Conservation (phyloP, 2,888 invertebrate species). For the Ectemnius lituratus region DNA sequence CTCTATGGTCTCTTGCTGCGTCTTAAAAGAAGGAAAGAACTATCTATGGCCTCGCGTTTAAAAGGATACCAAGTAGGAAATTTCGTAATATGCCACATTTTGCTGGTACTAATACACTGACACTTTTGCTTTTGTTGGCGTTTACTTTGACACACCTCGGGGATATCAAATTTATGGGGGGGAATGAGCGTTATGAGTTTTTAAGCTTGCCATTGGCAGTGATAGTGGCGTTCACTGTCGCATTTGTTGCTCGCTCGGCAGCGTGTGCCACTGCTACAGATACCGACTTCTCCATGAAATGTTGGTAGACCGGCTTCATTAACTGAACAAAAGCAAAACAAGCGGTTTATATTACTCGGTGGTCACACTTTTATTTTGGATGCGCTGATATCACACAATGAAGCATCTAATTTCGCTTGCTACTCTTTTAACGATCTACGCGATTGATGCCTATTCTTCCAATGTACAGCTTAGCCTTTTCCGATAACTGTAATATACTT, state of each 20-base stretch:
- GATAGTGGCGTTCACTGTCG: conserved; percentile 76
- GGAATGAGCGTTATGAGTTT: conserved; percentile 80
- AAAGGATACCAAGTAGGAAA: conserved; percentile 44
- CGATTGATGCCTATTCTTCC: too few relatives aligned
- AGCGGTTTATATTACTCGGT: conserved; percentile 23
- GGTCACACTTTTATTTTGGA: background rate
- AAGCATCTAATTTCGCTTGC: background rate
- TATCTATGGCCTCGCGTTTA: conserved; percentile 48
- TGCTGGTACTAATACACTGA: conserved; percentile 53
- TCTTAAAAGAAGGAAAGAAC: conserved; percentile 42
- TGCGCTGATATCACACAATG: background rate
- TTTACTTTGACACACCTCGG: too few relatives aligned
- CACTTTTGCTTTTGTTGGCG: too few relatives aligned
- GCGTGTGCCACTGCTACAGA: conserved; percentile 89
- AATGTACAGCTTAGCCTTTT: background rate
- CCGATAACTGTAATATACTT: background rate
- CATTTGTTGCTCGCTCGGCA: conserved; percentile 83
- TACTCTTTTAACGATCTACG: too few relatives aligned
- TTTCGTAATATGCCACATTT: conserved; percentile 59
- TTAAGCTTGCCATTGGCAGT: conserved; percentile 82
- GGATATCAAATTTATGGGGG: conserved; percentile 34
- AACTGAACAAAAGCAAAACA: conserved; percentile 80
- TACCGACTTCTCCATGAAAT: conserved; percentile 89
- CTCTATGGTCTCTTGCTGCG: conserved; percentile 32
- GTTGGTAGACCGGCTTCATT: conserved; percentile 90